These are phyloP conservation scores for Falco rusticolus DNA, from an alignment of 2,797 vertebrate genomes.

Conservation along the genomic window DNA sequence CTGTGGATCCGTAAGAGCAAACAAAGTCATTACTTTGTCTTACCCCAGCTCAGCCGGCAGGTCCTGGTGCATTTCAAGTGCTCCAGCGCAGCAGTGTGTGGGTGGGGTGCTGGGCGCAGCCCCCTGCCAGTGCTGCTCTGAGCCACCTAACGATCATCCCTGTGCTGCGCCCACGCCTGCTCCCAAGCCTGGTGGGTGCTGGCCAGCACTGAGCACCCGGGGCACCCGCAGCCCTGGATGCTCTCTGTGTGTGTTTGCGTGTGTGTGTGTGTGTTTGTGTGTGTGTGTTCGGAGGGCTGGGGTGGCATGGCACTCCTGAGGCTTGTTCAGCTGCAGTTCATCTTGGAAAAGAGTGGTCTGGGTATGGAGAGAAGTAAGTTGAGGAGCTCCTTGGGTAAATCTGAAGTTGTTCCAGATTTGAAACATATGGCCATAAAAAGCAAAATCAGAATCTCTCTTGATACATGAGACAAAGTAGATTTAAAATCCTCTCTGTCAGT, in stretches of 20 bases:
- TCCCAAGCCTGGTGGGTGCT: neutral
- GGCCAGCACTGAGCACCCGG: neutral
- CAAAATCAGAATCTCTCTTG: neutral
- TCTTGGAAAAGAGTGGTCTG: neutral
- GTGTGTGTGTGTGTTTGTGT: too few relatives aligned
- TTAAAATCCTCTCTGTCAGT: neutral
- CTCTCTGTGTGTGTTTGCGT: too few relatives aligned
- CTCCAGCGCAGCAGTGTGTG: accelerated
- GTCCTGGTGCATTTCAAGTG: accelerated
- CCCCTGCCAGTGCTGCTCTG: neutral
- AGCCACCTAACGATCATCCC: accelerated
- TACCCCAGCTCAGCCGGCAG: neutral
- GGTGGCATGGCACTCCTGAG: neutral
- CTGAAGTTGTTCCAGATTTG: neutral
- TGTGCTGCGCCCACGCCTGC: accelerated
- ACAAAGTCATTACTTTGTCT: neutral
- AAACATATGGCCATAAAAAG: neutral
- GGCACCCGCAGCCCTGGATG: too few relatives aligned
- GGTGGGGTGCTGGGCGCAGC: neutral
- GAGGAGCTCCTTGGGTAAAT: neutral
- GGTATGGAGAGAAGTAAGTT: neutral
- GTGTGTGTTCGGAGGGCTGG: too few relatives aligned
- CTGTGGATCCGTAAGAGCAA: neutral
- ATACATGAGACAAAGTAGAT: neutral
- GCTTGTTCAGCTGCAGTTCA: neutral